phyloP scores from a whole-genome alignment of 2,888 invertebrate genomes.

The Mythimna loreyi region DNA sequence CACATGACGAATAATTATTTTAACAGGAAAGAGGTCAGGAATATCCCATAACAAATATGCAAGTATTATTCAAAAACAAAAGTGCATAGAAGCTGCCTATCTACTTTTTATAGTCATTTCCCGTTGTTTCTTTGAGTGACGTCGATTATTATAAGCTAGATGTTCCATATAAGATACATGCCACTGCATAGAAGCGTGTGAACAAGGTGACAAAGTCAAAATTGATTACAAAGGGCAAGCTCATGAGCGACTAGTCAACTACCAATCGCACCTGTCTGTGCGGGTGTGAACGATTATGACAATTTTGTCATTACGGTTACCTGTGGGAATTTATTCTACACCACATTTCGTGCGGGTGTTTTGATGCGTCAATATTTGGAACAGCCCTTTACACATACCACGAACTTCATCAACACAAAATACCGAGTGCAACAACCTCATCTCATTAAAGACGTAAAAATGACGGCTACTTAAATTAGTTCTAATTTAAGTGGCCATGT shows the following conservation, averaged over 20 bases:
- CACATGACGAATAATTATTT: constrained; percentile 36
- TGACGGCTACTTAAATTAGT: constrained; percentile 69
- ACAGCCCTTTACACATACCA: constrained; percentile 18
- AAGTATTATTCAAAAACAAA: constrained; percentile 5
- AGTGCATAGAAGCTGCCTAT: neutral
- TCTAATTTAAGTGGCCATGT: constrained; percentile 69
- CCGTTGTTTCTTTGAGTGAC: neutral
- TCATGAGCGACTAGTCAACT: constrained; percentile 62
- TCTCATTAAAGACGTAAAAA: constrained; percentile 61
- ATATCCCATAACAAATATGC: constrained; percentile 5
- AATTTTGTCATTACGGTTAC: constrained; percentile 76
- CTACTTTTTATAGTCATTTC: neutral
- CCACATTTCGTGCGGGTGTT: constrained; percentile 28
- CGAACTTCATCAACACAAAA: constrained; percentile 41
- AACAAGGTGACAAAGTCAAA: constrained; percentile 81
- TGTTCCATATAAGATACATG: constrained; percentile 21
- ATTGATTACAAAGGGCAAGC: constrained; percentile 74
- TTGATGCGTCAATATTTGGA: constrained; percentile 34
- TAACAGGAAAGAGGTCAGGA: constrained; percentile 23
- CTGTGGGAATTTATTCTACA: constrained; percentile 75
- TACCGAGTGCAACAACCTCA: constrained; percentile 58
- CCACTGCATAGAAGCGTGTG: constrained; percentile 72
- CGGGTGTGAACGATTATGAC: constrained; percentile 78
- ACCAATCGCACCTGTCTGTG: constrained; percentile 85
- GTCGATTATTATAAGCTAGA: constrained; percentile 5